Evolutionary conservation across 64 coral and sea anemone genomes (phyloP), one percentile per base, ranked within the genome.

Genomic region (Acropora yongei): DNA sequence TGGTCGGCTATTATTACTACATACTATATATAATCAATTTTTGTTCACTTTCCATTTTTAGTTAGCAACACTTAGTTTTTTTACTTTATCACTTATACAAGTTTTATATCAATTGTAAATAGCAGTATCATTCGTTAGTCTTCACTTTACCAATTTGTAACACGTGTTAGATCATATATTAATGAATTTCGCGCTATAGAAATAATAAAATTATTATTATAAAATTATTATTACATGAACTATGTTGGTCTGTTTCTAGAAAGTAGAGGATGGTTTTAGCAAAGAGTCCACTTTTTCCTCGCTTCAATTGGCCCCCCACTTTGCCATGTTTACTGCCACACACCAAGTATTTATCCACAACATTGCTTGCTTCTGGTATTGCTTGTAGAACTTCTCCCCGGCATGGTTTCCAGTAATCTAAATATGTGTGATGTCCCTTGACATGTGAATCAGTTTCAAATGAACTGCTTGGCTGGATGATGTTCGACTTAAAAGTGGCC

Each of bases 331-430:
- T 75, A 43, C 45, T 41, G 73, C 45, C 73, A 44, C 73, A 75
- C 39, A 75, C 73, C 4, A 12, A 41, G 41, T 75, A 75, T 75
- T 75, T 75, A 75, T 75, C 73, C 5, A 75, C 43, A 75, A 43
- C 73, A 75, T 75, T 75, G 73, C 41, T 75, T 75, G 73, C 41
- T 75, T 75, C 73, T 75, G 73, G 73, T 44, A 75, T 75, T 75
- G 73, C 73, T 75, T 75, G 73, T n/a, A 75, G 42, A 42, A 75
- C 73, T 75, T 75, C 73, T 75, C 40, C 73, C 73, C 43, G 41
- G 73, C 73, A 75, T 75, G 73, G 73, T 63, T 63, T 63, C 58
- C 58, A 63, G 8, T 63, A 4, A 63, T 63, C 58, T 12, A 14
- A 63, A 63, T 63, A 63, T 63, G 58, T 6, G 6, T 2, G 58